These are phyloP conservation scores for Sigmodon hispidus DNA, from an alignment of 2,113 vertebrate genomes.

Conservation along the genomic window DNA sequence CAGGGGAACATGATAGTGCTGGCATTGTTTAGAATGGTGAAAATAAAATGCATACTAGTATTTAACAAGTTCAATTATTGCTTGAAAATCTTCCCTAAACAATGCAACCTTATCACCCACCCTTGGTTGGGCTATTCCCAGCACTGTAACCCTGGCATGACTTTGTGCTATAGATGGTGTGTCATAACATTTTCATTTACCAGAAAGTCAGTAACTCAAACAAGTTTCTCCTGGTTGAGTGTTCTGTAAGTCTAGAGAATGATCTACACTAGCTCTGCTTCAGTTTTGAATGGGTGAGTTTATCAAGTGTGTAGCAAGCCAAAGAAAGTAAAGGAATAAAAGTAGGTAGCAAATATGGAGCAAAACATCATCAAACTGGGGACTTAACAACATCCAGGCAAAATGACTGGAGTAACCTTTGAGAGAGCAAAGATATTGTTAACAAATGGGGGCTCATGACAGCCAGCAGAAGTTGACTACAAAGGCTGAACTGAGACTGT, in stretches of 20 bases:
- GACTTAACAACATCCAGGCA: not conserved
- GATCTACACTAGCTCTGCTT: not conserved
- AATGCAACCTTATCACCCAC: not conserved
- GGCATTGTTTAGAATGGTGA: not conserved
- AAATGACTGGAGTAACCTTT: not conserved
- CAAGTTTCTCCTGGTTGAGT: not conserved
- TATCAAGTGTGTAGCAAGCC: not conserved
- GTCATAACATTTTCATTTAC: not conserved
- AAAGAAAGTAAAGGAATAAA: not conserved
- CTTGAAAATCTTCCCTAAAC: not conserved
- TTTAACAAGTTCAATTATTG: not conserved
- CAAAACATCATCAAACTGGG: not conserved
- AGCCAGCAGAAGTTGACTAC: too few species aligned
- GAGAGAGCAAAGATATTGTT: too few species aligned
- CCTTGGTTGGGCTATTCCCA: not conserved
- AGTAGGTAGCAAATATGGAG: too few species aligned
- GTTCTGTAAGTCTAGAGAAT: not conserved
- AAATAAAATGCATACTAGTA: not conserved
- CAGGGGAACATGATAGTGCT: not conserved
- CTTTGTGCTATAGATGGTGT: not conserved
- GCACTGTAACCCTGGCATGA: not conserved
- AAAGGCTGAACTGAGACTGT: not conserved
- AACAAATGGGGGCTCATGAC: too few species aligned
- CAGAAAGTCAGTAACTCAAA: too few species aligned
- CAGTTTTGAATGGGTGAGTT: not conserved